A percentile compares a stretch with the other conserved stretches of the same genome.
Evolutionary conservation across 2,113 vertebrate genomes (phyloP).

Genomic region (Chionis minor): DNA sequence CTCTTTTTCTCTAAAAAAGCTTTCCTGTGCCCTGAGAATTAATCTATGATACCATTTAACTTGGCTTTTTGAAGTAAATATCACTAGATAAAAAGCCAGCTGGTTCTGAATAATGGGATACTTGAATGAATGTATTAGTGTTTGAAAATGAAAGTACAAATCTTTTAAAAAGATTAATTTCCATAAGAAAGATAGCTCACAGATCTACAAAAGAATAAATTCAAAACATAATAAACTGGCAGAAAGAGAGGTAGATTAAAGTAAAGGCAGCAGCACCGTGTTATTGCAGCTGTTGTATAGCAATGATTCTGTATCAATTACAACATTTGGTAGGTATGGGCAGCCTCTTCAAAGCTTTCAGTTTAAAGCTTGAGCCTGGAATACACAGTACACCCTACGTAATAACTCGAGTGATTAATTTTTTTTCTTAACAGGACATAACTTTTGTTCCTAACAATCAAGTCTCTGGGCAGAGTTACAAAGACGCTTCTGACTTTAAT

Average conservation of each 20-base stretch:
- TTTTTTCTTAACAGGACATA: slow-evolving; percentile 73
- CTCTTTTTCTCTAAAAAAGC: slow-evolving; percentile 78
- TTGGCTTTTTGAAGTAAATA: slow-evolving; percentile 93
- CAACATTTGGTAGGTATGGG: slow-evolving; percentile 81
- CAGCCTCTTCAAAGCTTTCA: slow-evolving; percentile 83
- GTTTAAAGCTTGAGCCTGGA: slow-evolving; percentile 78
- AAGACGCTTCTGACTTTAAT: slow-evolving; percentile 68
- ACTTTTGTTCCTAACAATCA: slow-evolving; percentile 82
- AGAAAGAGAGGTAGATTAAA: slow-evolving; percentile 89
- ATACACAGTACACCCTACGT: slow-evolving; percentile 73
- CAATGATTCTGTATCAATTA: slow-evolving; percentile 91
- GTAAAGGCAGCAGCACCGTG: slow-evolving; percentile 88
- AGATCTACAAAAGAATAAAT: slow-evolving; percentile 94
- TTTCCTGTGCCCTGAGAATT: slow-evolving; percentile 83
- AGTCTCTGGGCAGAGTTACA: slow-evolving; percentile 74
- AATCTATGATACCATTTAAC: slow-evolving; percentile 95
- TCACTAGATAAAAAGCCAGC: slow-evolving; percentile 94
- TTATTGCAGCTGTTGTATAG: slow-evolving; percentile 85
- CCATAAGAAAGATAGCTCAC: slow-evolving; percentile 97
- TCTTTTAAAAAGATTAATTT: slow-evolving; percentile 95
- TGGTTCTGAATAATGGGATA: slow-evolving; percentile 91
- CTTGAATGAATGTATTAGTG: slow-evolving; percentile 92
- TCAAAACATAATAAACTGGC: slow-evolving; percentile 92
- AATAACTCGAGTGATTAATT: slow-evolving; percentile 84
- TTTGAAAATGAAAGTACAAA: slow-evolving; percentile 90